These are phyloP conservation scores for Oscheius myriophilus DNA, from an alignment of 2,888 invertebrate species.

Conservation along the genomic window DNA sequence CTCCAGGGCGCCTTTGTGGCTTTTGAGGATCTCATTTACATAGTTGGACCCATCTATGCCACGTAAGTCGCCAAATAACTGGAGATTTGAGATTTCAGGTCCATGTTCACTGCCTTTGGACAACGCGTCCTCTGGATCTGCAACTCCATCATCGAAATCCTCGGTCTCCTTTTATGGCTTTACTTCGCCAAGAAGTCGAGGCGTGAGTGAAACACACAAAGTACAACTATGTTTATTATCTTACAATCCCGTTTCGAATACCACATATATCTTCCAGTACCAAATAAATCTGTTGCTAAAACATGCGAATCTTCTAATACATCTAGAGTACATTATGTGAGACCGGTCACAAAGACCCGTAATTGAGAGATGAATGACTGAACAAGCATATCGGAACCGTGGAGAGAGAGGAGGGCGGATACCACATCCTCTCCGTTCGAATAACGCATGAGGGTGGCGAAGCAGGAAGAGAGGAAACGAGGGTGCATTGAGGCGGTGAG, in stretches of 20 bases:
- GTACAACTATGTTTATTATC: no score
- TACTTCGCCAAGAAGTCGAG: not conserved
- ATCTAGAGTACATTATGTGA: no score
- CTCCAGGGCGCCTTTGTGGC: constrained; percentile 45
- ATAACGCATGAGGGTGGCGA: constrained; percentile 19
- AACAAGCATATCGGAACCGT: not conserved
- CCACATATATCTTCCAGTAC: no score
- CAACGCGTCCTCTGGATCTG: constrained; percentile 35
- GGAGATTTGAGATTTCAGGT: constrained; percentile 17
- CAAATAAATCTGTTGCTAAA: not conserved
- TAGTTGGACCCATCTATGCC: constrained; percentile 43
- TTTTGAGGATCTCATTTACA: constrained; percentile 44
- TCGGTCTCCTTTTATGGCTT: not conserved
- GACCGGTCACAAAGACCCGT: constrained; percentile 12
- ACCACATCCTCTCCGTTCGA: constrained; percentile 3
- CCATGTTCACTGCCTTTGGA: constrained; percentile 37
- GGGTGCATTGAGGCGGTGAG: constrained; percentile 26
- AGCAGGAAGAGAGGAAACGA: constrained; percentile 21
- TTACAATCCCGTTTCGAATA: no score
- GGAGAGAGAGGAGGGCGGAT: not conserved
- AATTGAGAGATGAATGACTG: constrained; percentile 16
- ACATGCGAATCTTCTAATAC: not conserved
- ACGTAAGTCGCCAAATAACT: constrained; percentile 35
- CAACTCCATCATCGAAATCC: constrained; percentile 27
- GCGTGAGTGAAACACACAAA: not conserved